A percentile compares a stretch with the other conserved stretches of the same genome.
Conservation (phyloP, 1,140 invertebrate species). For the Drosophila ironensis region DNA sequence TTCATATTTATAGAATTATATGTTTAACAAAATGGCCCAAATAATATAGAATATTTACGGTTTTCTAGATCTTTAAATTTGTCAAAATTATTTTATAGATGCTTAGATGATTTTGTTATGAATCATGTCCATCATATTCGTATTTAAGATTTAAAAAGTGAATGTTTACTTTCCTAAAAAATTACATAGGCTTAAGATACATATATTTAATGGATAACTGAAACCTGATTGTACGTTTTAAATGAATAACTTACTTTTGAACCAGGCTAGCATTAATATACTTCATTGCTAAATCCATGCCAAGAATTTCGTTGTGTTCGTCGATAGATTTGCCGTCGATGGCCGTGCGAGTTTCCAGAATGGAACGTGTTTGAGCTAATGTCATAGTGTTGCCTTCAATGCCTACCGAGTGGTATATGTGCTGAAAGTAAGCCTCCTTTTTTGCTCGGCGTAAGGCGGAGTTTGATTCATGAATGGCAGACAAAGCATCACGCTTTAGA, state of each 20-base stretch:
- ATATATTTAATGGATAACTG: neutral
- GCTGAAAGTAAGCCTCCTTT: slow-evolving; percentile 96
- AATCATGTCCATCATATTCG: no score
- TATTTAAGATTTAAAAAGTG: no score
- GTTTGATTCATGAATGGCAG: slow-evolving; percentile 90
- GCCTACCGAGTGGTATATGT: slow-evolving; percentile 98
- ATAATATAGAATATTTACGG: no score
- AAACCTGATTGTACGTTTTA: neutral
- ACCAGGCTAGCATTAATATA: slow-evolving; percentile 96
- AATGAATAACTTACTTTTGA: slow-evolving; percentile 83
- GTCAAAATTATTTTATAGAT: no score
- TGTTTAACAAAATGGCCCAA: no score
- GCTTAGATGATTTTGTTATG: no score
- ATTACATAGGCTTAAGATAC: no score
- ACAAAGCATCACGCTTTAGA: slow-evolving; percentile 91
- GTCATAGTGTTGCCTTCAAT: slow-evolving; percentile 99
- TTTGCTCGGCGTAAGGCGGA: slow-evolving; percentile 92
- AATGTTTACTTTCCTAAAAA: no score
- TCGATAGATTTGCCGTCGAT: slow-evolving; percentile 96
- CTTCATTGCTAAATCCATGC: slow-evolving; percentile 96
- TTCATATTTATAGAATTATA: no score
- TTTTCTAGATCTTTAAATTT: no score
- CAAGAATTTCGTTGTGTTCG: slow-evolving; percentile 98
- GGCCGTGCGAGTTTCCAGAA: slow-evolving; percentile 96
- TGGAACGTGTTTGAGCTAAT: slow-evolving; percentile 94